phyloP scores from a whole-genome alignment of 2,113 vertebrate species.

The Crotalus horridus region DNA sequence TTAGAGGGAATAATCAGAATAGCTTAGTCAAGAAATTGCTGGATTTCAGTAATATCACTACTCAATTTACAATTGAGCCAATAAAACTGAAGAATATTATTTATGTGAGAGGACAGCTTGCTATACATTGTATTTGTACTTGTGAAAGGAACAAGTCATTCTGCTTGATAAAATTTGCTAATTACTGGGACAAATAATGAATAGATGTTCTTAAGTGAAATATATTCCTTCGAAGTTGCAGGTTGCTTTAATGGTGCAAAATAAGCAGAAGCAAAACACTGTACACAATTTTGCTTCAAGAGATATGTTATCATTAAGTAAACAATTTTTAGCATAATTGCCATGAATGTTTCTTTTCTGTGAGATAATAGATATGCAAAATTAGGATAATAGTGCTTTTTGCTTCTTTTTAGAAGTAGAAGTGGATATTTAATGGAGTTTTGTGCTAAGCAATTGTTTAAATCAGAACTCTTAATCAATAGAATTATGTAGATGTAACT shows the following conservation, averaged over 20 bases:
- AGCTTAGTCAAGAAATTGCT: not conserved
- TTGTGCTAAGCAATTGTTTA: not conserved
- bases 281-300: not conserved
- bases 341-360: not conserved
- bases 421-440: slow-evolving; percentile 1
- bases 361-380: not conserved
- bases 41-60: not conserved
- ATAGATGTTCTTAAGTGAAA: slow-evolving; percentile 11
- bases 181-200: slow-evolving; percentile 26
- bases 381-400: not conserved
- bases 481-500: slow-evolving; percentile 7
- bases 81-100: not conserved
- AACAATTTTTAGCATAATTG: not conserved
- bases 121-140: not conserved
- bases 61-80: slow-evolving; percentile 16
- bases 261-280: not conserved
- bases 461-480: not conserved
- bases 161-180: slow-evolving; percentile 14
- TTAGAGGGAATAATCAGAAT: slow-evolving; percentile 10
- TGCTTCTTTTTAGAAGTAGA: not conserved
- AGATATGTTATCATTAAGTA: not conserved
- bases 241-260: not conserved
- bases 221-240: not conserved
- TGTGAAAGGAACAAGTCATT: slow-evolving; percentile 23
- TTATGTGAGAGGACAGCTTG: not conserved